Base-by-base conservation (phyloP, 2,888 invertebrate genomes). In the Parelbella ahira region DNA sequence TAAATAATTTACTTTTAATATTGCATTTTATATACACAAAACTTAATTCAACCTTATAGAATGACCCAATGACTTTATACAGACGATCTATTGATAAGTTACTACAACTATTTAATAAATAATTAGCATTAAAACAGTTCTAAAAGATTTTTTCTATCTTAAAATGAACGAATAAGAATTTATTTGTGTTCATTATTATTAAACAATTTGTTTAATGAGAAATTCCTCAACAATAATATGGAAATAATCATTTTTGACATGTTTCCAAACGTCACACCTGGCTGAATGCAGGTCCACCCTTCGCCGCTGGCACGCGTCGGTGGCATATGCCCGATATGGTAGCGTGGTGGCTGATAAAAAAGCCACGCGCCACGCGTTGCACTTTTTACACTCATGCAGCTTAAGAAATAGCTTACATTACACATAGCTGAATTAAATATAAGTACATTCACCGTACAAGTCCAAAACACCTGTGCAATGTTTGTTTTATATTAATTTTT, bases 281-380 rank as follows among this genome's bases (percentile, higher is more conserved):
- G 34, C 33, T 33, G 33, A 34, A 32, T 39, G 20, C 28, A 27
- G n/a, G 3, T 18, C 32, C 20, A 36, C 43, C 51, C 49, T 51
- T 51, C 39, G 49, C 49, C 48, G 47, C 47, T 43, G 53, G 68
- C 83, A 80, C 84, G 83, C 78, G 82, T 64, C 57, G 57, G 78
- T 77, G 73, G 67, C 84, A 86, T 86, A 80, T 83, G 84, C 76
- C 60, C 45, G 71, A 72, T 70, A 74, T 66, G 54, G 54, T 50
- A 46, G 47, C 59, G 54, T 56, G 52, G 50, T 38, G 37, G 38
- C 45, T 42, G 44, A 42, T 34, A 42, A 42, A 42, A 56, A 50
- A 48, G 49, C 54, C 34, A 44, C 45, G 44, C 38, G 53, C 29
- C 29, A 27, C 38, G 51, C 38, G 58, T 80, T 78, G 72, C n/a